phyloP scores from a whole-genome alignment of 1,140 invertebrate genomes.

The Drosophila pseudoananassae region DNA sequence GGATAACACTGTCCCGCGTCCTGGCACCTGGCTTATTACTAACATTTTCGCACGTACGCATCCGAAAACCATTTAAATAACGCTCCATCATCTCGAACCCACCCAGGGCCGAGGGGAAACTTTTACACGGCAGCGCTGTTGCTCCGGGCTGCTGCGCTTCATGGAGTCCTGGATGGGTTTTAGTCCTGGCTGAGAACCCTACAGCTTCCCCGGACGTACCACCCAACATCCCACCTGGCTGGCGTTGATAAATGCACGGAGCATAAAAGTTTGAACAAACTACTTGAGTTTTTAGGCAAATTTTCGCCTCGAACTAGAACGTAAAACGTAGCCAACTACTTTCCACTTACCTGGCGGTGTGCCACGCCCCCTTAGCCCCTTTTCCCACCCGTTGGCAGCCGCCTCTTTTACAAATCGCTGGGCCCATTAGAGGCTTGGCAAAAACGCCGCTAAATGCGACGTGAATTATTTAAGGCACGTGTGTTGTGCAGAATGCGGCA shows the following conservation, averaged over 20 bases:
- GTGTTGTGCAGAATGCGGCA: conserved; percentile 79
- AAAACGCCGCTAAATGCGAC: conserved; percentile 77
- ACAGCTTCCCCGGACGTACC: no score
- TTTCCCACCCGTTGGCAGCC: background rate
- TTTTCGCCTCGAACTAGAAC: conserved; percentile 72
- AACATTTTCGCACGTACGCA: conserved; percentile 78
- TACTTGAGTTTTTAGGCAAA: conserved; percentile 80
- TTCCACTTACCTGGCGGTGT: conserved; percentile 74
- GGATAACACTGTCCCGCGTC: conserved; percentile 2
- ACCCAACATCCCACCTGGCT: background rate
- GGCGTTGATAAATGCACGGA: conserved; percentile 76
- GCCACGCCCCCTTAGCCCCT: conserved; percentile 43
- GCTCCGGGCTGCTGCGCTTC: conserved; percentile 42
- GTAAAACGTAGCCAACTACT: conserved; percentile 72
- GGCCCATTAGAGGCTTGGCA: conserved; percentile 55
- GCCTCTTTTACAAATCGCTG: conserved; percentile 58
- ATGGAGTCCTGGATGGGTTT: conserved; percentile 34
- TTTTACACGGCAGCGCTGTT: conserved; percentile 53
- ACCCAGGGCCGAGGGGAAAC: conserved; percentile 35
- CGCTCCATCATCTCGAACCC: conserved; percentile 66
- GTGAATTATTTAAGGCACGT: conserved; percentile 82
- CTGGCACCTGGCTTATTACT: conserved; percentile 41
- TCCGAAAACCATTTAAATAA: conserved; percentile 79
- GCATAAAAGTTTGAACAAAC: conserved; percentile 75
- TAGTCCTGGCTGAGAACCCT: background rate